These are phyloP conservation scores for Drosophila silvestris DNA, from an alignment of 2,888 invertebrate species.

Conservation along the genomic window DNA sequence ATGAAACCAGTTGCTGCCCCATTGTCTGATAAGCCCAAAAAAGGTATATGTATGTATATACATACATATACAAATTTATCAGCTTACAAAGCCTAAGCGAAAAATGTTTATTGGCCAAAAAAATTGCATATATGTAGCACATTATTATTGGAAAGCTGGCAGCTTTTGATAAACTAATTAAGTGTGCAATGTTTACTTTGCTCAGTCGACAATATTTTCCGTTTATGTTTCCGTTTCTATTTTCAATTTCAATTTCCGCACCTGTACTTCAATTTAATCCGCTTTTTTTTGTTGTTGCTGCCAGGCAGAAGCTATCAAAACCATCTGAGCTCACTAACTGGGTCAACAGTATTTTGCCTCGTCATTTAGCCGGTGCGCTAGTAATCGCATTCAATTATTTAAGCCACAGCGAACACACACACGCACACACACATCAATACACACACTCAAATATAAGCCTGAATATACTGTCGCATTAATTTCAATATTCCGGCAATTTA, in stretches of 20 bases:
- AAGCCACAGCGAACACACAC: conserved; percentile 41
- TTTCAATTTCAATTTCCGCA: conserved; percentile 71
- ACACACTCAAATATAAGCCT: conserved; percentile 13
- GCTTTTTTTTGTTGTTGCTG: background rate
- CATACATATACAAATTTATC: background rate
- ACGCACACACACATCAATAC: conserved; percentile 2
- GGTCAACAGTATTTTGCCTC: conserved; percentile 67
- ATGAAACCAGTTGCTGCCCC: conserved; percentile 18
- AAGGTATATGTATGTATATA: background rate
- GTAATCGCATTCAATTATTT: conserved; percentile 78
- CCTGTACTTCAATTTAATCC: conserved; percentile 70
- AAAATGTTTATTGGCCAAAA: background rate
- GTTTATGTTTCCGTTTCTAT: conserved; percentile 38
- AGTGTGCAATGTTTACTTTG: conserved; percentile 31
- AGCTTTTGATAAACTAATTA: conserved; percentile 55
- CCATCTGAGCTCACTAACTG: conserved; percentile 60
- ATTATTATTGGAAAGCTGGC: background rate
- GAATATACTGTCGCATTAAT: conserved; percentile 52
- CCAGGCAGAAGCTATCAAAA: conserved; percentile 37
- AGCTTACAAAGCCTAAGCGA: conserved; percentile 5
- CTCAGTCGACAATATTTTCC: conserved; percentile 54
- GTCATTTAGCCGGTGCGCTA: conserved; percentile 53
- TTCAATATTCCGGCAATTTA: conserved; percentile 71
- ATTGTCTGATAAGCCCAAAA: conserved; percentile 7
- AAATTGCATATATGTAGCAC: background rate